Base-by-base conservation (phyloP, 2,113 vertebrate genomes). In the Sturnus vulgaris region DNA sequence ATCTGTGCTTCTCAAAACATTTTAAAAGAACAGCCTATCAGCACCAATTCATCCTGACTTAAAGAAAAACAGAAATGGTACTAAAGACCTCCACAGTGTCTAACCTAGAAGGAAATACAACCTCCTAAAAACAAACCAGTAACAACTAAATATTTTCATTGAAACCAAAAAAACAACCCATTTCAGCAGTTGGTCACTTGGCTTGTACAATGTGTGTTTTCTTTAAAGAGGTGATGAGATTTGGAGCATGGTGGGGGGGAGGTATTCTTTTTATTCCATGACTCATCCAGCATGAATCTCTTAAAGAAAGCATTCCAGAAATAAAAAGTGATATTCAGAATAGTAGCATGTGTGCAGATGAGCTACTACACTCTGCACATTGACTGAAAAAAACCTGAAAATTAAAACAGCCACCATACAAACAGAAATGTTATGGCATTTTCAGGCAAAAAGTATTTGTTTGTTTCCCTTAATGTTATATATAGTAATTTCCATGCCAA, bases 301-400 rank as follows among this genome's bases (percentile, higher is more conserved):
- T 93, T 90, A 82, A 92, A 94, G 75, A 92, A 94, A 96, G 52
- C 57, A 65, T 93, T 96, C 85, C 83, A 92, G 72, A 95, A 97
- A 94, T 94, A 96, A 95, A 96, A 95, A 94, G 69, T 92, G 86
- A 94, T 92, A 96, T 75, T 96, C 88, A 93, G 70, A 91, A 94
- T 90, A 95, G 72, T 93, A 95, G 64, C 64, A 88, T 57, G 18
- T 61, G 90, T 85, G 80, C 66, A 90, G 72, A 95, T 61, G 79
- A 92, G 79, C 71, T 96, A 92, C 94, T 89, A 95, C 56, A 23
- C n/a, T 86, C 69, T 68, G 75, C 40, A 76, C 22, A 63, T 0
- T 66, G 70, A 60, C 69, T 53, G 52, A 69, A 59, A 60, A 93
- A 52, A 44, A 3, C 4, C 3, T 10, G 7, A 72, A 82, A 79